Conservation (phyloP, 1,140 invertebrate genomes). For the Himalopsyche phryganea region DNA sequence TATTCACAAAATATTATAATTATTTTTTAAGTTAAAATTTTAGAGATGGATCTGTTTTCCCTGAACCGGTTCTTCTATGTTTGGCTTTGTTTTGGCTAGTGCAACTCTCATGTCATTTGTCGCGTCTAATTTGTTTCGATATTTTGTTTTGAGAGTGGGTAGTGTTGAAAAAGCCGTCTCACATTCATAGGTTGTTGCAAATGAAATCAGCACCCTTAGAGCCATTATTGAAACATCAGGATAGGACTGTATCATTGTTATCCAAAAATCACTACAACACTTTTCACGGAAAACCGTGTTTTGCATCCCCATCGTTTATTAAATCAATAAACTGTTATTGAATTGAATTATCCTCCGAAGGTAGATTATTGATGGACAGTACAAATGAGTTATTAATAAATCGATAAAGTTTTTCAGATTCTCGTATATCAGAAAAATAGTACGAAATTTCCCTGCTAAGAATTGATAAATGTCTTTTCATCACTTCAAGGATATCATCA, state of each 20-base stretch:
- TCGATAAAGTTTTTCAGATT: too few relatives aligned
- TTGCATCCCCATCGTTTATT: not conserved
- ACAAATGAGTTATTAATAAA: not conserved
- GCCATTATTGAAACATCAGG: not conserved
- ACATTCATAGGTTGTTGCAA: not conserved
- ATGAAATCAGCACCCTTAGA: slow-evolving; percentile 3
- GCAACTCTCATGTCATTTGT: slow-evolving; percentile 2
- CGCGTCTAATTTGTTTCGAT: not conserved
- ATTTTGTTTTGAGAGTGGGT: not conserved
- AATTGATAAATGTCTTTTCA: not conserved
- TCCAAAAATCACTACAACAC: slow-evolving; percentile 5
- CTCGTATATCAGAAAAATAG: too few relatives aligned
- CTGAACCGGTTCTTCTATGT: slow-evolving; percentile 2
- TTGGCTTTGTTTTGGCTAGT: slow-evolving; percentile 4
- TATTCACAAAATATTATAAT: too few relatives aligned
- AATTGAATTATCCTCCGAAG: not conserved
- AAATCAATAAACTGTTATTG: slow-evolving; percentile 1
- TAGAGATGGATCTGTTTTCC: not conserved
- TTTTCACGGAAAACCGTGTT: slow-evolving; percentile 1
- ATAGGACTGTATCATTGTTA: not conserved
- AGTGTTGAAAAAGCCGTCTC: not conserved
- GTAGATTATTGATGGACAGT: not conserved
- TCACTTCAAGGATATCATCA: slow-evolving; percentile 1
- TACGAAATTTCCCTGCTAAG: too few relatives aligned
- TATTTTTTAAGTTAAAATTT: not conserved